phyloP scores from a whole-genome alignment of 2,797 vertebrate genomes.

The Acrossocheilus wenchowensis region DNA sequence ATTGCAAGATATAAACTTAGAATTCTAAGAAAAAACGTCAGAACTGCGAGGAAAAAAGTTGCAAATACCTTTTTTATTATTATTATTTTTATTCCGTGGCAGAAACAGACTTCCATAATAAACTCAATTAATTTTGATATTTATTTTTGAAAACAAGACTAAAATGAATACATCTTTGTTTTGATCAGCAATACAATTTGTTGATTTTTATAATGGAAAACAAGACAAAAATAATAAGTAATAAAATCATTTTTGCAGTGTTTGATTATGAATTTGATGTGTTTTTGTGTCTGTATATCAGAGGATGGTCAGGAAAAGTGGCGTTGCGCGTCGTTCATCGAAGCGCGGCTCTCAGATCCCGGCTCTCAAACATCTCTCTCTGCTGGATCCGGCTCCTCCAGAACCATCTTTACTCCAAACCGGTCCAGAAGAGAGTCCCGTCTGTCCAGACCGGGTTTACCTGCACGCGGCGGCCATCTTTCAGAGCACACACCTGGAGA shows the following conservation, averaged over 20 bases:
- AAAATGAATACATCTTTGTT: no score
- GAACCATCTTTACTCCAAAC: constrained; percentile 40
- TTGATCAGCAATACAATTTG: no score
- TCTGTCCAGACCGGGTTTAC: constrained; percentile 79
- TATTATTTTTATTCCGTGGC: no score
- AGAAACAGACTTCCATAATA: no score
- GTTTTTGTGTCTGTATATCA: neutral
- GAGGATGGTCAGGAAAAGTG: constrained; percentile 68
- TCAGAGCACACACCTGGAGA: constrained; percentile 80
- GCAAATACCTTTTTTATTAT: no score
- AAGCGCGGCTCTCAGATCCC: constrained; percentile 53
- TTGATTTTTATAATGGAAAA: neutral
- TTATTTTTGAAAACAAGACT: no score
- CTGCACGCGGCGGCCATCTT: constrained; percentile 86
- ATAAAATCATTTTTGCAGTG: neutral
- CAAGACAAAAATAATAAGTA: neutral
- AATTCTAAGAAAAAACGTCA: no score
- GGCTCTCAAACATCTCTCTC: constrained; percentile 60
- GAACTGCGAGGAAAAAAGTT: no score
- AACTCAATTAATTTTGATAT: neutral
- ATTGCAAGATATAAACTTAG: no score
- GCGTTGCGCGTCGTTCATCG: constrained; percentile 39
- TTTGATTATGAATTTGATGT: neutral
- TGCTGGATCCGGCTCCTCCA: constrained; percentile 36
- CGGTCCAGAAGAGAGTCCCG: constrained; percentile 51